These are phyloP conservation scores for Opisthocomus hoazin DNA, from an alignment of 2,113 vertebrate species.

Conservation along the genomic window DNA sequence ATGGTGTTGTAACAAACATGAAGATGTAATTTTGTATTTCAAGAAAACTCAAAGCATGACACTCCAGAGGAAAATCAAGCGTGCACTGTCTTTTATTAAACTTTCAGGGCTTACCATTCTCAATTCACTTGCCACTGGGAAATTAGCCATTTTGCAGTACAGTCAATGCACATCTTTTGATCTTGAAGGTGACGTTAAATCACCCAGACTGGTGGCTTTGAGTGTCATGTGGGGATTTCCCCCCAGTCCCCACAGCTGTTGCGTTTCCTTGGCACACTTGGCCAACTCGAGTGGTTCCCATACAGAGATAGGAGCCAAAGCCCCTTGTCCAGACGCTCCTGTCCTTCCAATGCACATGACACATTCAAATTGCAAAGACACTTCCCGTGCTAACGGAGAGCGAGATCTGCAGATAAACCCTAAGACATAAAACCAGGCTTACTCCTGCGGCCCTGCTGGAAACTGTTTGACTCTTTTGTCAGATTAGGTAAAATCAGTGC, in stretches of 20 bases:
- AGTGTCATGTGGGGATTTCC: not conserved
- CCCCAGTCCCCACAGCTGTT: not conserved
- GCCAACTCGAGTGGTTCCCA: fast-evolving
- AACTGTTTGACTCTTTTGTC: not conserved
- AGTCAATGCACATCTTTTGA: not conserved
- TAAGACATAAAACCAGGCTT: not conserved
- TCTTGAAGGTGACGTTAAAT: not conserved
- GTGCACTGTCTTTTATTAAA: not conserved
- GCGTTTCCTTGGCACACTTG: not conserved
- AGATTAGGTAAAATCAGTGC: not conserved
- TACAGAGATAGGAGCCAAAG: not conserved
- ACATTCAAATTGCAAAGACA: not conserved
- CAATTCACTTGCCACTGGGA: not conserved
- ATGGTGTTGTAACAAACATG: not conserved
- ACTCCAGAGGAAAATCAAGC: not conserved
- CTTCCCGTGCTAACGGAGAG: fast-evolving
- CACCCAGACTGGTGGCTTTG: not conserved
- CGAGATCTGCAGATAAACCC: not conserved
- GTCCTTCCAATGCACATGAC: not conserved
- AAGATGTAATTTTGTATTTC: not conserved
- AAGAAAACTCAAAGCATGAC: not conserved
- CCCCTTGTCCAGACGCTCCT: not conserved
- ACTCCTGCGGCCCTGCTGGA: not conserved
- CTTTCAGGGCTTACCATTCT: not conserved
- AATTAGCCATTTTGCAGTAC: not conserved